phyloP scores from a whole-genome alignment of 2,113 vertebrate species.

The Osmerus eperlanus region DNA sequence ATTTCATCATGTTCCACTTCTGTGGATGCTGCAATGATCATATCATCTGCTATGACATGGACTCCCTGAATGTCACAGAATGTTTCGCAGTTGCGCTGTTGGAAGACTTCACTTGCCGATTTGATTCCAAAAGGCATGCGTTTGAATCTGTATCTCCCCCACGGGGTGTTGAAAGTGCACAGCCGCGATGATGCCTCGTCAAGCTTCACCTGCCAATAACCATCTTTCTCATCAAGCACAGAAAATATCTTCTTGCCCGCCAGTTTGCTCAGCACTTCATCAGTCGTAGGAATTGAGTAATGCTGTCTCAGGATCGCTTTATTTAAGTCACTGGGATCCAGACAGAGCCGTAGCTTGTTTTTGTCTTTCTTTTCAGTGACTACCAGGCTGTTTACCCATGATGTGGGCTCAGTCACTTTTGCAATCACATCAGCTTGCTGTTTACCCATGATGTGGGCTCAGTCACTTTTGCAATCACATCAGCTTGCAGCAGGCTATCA shows the following conservation, averaged over 20 bases:
- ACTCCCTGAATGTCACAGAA: conserved; percentile 21
- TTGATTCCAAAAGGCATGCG: conserved; percentile 51
- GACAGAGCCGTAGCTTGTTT: neutral
- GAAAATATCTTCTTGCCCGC: conserved; percentile 47
- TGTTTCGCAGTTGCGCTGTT: conserved; percentile 4
- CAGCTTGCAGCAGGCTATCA: neutral
- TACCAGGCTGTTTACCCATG: conserved; percentile 13
- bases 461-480: conserved; percentile 6
- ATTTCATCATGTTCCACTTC: too few species aligned
- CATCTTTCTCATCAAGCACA: conserved; percentile 48
- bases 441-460: conserved; percentile 10
- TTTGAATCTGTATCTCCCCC: conserved; percentile 56
- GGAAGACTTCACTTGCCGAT: conserved; percentile 43
- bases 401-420: conserved; percentile 1
- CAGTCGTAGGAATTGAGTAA: conserved; percentile 46
- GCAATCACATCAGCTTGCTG: conserved; percentile 9
- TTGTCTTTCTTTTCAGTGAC: conserved; percentile 3
- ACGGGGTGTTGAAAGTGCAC: conserved; percentile 58
- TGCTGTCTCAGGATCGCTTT: conserved; percentile 37
- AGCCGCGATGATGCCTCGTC: conserved; percentile 55
- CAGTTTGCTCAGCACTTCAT: conserved; percentile 29
- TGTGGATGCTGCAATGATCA: conserved; percentile 16
- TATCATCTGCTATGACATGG: conserved; percentile 24
- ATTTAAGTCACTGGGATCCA: conserved; percentile 27
- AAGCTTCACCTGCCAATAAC: conserved; percentile 61